A percentile compares a stretch with the other conserved stretches of the same genome.
phyloP scores from a whole-genome alignment of 2,113 vertebrate species.

The Mobula hypostoma region DNA sequence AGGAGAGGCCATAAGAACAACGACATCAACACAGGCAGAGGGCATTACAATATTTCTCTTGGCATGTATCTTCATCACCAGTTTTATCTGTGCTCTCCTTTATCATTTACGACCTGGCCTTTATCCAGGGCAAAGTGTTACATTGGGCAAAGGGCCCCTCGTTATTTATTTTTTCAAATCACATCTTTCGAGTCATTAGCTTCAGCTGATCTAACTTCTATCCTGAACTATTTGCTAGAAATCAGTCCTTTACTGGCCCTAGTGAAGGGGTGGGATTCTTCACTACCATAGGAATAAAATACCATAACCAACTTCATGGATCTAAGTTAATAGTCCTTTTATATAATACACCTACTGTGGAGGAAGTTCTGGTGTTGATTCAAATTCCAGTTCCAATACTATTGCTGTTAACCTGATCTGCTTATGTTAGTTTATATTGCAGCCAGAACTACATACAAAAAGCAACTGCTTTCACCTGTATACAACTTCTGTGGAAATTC shows the following conservation, averaged over 20 bases:
- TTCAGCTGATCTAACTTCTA: neutral
- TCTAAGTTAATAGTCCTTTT: slow-evolving; percentile 27
- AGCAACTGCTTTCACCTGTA: slow-evolving; percentile 14
- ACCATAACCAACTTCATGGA: neutral
- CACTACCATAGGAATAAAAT: neutral
- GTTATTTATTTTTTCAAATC: neutral
- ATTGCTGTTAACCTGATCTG: slow-evolving; percentile 15
- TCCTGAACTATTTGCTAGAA: neutral
- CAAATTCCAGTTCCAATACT: slow-evolving; percentile 31
- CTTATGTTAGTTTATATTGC: slow-evolving; percentile 1
- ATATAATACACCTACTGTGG: neutral
- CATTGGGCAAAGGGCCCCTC: neutral
- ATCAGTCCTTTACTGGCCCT: too few relatives aligned
- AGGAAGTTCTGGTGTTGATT: slow-evolving; percentile 14
- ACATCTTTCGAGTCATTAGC: neutral
- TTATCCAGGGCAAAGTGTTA: neutral
- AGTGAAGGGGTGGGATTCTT: too few relatives aligned
- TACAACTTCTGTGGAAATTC: neutral
- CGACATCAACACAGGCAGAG: too few relatives aligned
- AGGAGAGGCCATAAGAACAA: too few relatives aligned
- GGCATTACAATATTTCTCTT: too few relatives aligned
- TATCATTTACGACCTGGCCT: neutral
- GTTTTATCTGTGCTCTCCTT: neutral
- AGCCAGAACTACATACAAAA: neutral
- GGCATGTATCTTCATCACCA: too few relatives aligned